Evolutionary conservation across 2,113 vertebrate species (phyloP), one percentile per base, ranked within the genome.

Genomic region (Megatriorchis doriae): DNA sequence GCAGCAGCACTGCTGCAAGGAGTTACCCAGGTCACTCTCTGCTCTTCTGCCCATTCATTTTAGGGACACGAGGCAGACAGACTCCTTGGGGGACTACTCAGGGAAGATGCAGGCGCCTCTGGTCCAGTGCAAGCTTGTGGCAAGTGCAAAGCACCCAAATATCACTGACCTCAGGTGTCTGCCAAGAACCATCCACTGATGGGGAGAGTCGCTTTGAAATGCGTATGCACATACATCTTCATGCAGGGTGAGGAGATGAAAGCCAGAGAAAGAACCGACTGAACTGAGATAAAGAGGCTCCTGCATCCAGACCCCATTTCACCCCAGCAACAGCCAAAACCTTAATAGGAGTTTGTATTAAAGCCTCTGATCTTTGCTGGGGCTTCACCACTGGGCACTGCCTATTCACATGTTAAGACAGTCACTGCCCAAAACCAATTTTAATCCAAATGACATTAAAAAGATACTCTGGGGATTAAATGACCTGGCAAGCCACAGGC

Each of bases 11-110:
- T 1, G 0, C 61, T 5, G 12, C 11, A 20, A 27, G 50, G 29
- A 61, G 25, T 3, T 34, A 5, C 13, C 61, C 7, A 0, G 0
- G 31, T 16, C 45, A 13, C 47, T 23, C 1, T 2, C 12, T 26
- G 48, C 59, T 72, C 6, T 1, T 16, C 62, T 75, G 34, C 38
- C 36, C 1, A 1, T 22, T 66, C 47, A 5, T 59, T 43, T 56
- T 12, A 43, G 42, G n/a, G 50, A 62, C 34, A 26, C 0, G 6
- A 34, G 13, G 13, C 50, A 85, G 36, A 43, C 0, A 1, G 75
- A 34, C 27, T 65, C 43, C 59, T 29, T 29, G 26, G 52, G 27
- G 52, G 52, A 29, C 52, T 29, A 27, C 17, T 3, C 1, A 2
- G n/a, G 36, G 58, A 75, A n/a, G 19, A 21, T 20, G 21, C 36